phyloP scores from a whole-genome alignment of 2,888 invertebrate species.

The Euplexia lucipara region DNA sequence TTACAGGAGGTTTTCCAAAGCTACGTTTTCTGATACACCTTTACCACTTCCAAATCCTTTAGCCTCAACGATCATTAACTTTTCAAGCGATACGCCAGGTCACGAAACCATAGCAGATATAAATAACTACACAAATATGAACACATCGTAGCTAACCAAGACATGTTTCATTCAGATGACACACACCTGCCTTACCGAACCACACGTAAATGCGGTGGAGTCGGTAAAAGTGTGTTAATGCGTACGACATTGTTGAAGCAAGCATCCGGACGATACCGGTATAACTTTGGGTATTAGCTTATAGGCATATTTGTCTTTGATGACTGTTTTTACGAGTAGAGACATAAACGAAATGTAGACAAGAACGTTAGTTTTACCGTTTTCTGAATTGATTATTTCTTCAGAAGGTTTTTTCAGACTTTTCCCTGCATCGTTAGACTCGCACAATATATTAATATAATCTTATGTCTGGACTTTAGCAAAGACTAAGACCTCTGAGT shows the following conservation, averaged over 20 bases:
- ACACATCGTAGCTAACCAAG: neutral
- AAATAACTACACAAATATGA: neutral
- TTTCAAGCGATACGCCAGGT: too few relatives aligned
- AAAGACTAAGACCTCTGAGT: too few relatives aligned
- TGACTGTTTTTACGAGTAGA: neutral
- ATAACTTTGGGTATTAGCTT: constrained; percentile 18
- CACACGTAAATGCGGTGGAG: constrained; percentile 16
- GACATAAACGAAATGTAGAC: neutral
- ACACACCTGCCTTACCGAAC: constrained; percentile 9
- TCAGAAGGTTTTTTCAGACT: too few relatives aligned
- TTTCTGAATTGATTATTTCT: too few relatives aligned
- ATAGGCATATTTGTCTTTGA: neutral
- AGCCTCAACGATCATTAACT: too few relatives aligned
- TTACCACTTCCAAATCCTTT: too few relatives aligned
- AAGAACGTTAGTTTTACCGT: neutral
- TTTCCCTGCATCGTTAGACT: too few relatives aligned
- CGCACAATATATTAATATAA: too few relatives aligned
- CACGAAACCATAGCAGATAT: too few relatives aligned
- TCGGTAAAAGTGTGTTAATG: constrained; percentile 66
- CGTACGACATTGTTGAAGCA: constrained; percentile 58
- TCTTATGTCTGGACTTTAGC: too few relatives aligned
- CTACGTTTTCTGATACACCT: too few relatives aligned
- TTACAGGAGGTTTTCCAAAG: too few relatives aligned
- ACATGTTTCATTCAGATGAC: constrained; percentile 3
- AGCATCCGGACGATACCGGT: constrained; percentile 27